phyloP scores from a whole-genome alignment of 1,140 invertebrate species.

The Polyergus mexicanus region DNA sequence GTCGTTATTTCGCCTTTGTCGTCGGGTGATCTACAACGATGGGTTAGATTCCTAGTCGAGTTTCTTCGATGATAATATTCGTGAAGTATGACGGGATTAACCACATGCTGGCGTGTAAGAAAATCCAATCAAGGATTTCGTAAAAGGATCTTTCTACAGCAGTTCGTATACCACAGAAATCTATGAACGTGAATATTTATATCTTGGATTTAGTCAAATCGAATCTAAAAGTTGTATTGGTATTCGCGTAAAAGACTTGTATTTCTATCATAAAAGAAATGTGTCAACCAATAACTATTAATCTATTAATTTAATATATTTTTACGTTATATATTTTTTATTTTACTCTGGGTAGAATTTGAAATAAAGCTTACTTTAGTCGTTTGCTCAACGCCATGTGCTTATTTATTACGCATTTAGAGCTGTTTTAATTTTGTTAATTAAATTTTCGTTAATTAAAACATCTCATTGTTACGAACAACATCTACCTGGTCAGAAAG shows the following conservation, averaged over 20 bases:
- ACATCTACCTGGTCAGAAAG: conserved; percentile 65
- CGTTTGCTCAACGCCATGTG: not conserved
- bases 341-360: not conserved
- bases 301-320: not conserved
- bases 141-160: not conserved
- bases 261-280: not conserved
- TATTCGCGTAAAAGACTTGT: not conserved
- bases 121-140: conserved; percentile 8
- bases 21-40: conserved; percentile 56
- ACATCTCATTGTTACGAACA: conserved; percentile 66
- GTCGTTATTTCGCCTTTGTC: conserved; percentile 60
- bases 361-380: not conserved
- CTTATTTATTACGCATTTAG: not conserved
- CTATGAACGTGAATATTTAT: not conserved
- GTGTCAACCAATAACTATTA: conserved; percentile 11
- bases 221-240: not conserved
- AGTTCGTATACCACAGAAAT: not conserved
- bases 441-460: conserved; percentile 72
- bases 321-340: not conserved
- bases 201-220: not conserved
- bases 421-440: conserved; percentile 56
- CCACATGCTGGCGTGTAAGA: not conserved
- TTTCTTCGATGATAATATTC: conserved; percentile 25
- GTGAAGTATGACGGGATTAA: conserved; percentile 62
- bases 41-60: conserved; percentile 25